A percentile compares a stretch with the other conserved stretches of the same genome.
Evolutionary conservation across 2,797 vertebrate species (phyloP).

Genomic region (Schizopygopsis malacanthus): DNA sequence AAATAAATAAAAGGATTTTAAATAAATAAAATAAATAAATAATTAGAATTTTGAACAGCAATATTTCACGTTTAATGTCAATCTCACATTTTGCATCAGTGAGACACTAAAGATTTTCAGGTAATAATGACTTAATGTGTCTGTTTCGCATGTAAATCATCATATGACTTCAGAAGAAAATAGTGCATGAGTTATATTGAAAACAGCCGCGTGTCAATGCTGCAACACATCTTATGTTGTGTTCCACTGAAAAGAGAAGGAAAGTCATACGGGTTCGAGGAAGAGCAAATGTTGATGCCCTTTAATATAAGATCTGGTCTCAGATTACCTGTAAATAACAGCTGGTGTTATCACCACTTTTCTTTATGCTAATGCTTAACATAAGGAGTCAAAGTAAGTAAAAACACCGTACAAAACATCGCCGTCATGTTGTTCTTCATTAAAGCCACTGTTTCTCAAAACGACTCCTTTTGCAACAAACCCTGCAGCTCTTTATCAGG

Average conservation of each 20-base stretch:
- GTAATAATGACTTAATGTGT: not conserved
- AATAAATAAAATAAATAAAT: too few relatives aligned
- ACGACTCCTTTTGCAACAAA: not conserved
- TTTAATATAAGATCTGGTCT: not conserved
- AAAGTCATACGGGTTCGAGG: not conserved
- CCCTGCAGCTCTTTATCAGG: not conserved
- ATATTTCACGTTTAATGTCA: not conserved
- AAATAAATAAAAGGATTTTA: too few relatives aligned
- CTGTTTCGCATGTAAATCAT: not conserved
- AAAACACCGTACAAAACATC: not conserved
- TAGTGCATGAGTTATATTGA: not conserved
- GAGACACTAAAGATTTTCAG: not conserved
- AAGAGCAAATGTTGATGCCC: not conserved
- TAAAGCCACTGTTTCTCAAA: conserved; percentile 24
- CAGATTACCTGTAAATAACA: not conserved
- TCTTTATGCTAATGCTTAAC: not conserved
- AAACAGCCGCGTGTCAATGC: not conserved
- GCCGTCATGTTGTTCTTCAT: conserved; percentile 20
- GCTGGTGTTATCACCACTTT: not conserved
- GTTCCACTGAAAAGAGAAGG: not conserved
- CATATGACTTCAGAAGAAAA: not conserved
- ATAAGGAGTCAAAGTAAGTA: not conserved
- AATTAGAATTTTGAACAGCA: not conserved
- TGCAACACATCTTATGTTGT: not conserved
- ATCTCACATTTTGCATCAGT: not conserved